Evolutionary conservation across 2,888 invertebrate genomes (phyloP).

Genomic region (Venusia cambrica): DNA sequence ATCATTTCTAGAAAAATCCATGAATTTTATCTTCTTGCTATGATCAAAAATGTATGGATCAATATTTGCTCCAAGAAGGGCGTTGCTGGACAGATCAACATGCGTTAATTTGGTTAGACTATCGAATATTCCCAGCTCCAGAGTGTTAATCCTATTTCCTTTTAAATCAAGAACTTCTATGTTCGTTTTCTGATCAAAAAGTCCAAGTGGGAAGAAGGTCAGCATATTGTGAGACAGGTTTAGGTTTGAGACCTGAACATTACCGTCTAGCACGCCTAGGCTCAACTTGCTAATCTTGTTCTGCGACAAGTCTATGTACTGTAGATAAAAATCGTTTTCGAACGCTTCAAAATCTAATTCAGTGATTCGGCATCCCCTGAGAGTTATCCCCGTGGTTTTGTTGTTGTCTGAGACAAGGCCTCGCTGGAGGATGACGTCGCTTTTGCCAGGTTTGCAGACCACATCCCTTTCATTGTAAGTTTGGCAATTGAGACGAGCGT

Average conservation of each 20-base stretch:
- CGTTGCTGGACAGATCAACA: conserved; percentile 51
- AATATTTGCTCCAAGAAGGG: conserved; percentile 41
- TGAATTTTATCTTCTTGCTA: conserved; percentile 34
- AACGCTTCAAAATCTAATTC: conserved; percentile 46
- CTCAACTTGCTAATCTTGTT: conserved; percentile 47
- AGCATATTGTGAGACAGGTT: conserved; percentile 51
- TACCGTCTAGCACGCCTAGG: conserved; percentile 49
- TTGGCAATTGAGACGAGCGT: conserved; percentile 28
- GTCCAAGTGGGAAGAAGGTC: conserved; percentile 43
- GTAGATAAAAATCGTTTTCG: conserved; percentile 37
- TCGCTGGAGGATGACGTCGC: conserved; percentile 33
- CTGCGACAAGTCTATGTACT: conserved; percentile 48
- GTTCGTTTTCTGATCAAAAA: conserved; percentile 49
- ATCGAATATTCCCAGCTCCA: conserved; percentile 49
- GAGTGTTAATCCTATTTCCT: conserved; percentile 39
- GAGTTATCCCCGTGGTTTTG: conserved; percentile 34
- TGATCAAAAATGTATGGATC: conserved; percentile 43
- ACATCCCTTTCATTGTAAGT: conserved; percentile 30
- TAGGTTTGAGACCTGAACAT: conserved; percentile 37
- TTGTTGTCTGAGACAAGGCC: conserved; percentile 43
- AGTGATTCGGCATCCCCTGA: conserved; percentile 37
- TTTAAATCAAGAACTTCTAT: conserved; percentile 49
- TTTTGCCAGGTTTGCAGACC: conserved; percentile 33
- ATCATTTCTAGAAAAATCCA: conserved; percentile 55
- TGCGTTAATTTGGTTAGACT: conserved; percentile 39